Evolutionary conservation across 2,113 vertebrate genomes (phyloP), one percentile per base, ranked within the genome.

Genomic region (Nothoprocta pentlandii): DNA sequence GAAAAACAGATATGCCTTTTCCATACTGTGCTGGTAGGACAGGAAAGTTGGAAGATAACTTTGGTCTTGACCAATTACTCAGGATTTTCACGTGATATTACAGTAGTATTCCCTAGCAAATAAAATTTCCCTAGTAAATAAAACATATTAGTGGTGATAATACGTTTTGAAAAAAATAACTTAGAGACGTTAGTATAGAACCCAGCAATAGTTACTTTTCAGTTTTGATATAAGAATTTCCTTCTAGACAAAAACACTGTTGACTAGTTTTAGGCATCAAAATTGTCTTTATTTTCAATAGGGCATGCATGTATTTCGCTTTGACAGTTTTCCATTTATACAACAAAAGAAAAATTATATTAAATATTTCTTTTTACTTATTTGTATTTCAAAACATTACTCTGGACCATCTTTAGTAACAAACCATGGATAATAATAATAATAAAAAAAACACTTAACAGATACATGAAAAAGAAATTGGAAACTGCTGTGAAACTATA

Each of bases 401-500:
- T 71, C 53, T 87, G 7, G 21, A 49, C 68, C 58, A 9, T 76
- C 66, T 81, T 75, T 73, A 87, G 66, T 44, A 92, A 19, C 17
- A 86, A 93, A 63, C 11, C 8, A 30, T 32, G 41, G 4, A 51
- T 58, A 5, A 78, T 39, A 26, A 58, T 49, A 49, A 49, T 49
- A 49, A 49, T 16, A 59, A 34, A 16, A 23, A 44, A 30, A 20
- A 12, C 26, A 73, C 68, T 83, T 85, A 88, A 78, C 19, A 78
- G 51, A 76, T 71, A 54, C 46, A 89, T 62, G 58, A 85, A 89
- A 73, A 32, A 94, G 46, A 95, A 90, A 88, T 80, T 94, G 87
- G 82, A 78, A 92, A 92, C 68, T 80, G 25, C 76, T 92, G 79
- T 83, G 71, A 89, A 92, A 95, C 77, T 80, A 23, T 90, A 68